A percentile compares a stretch with the other conserved stretches of the same genome.
These are phyloP conservation scores for Chloroceryle aenea DNA, from an alignment of 2,113 vertebrate genomes.

Conservation along the genomic window DNA sequence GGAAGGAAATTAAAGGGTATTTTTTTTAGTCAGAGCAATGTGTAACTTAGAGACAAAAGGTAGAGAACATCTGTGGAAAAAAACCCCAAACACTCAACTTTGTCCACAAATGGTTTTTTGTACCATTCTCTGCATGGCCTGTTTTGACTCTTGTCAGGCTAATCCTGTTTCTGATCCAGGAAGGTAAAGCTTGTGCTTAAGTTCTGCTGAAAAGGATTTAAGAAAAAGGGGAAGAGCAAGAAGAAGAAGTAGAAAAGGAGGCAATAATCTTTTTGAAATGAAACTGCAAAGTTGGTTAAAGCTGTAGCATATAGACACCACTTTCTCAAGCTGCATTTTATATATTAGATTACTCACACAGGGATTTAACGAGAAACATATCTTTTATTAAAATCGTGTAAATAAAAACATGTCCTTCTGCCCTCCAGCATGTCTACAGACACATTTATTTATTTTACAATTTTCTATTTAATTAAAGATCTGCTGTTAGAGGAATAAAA, in stretches of 20 bases:
- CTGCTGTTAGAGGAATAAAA: constrained; percentile 40
- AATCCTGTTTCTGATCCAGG: background rate
- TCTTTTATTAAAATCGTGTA: constrained; percentile 59
- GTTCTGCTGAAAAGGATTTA: background rate
- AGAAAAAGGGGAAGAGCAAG: background rate
- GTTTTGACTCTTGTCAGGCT: background rate
- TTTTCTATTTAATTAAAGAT: constrained; percentile 61
- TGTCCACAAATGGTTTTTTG: accelerated
- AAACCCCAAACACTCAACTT: accelerated
- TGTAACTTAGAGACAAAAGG: background rate
- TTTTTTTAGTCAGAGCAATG: background rate
- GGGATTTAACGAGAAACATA: constrained; percentile 45
- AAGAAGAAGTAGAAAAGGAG: background rate
- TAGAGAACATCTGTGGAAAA: accelerated
- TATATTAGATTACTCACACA: background rate
- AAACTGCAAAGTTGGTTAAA: background rate
- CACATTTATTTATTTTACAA: constrained; percentile 56
- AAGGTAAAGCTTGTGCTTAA: background rate
- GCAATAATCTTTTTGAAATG: background rate
- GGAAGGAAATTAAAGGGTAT: background rate
- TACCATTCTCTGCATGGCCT: background rate
- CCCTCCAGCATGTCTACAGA: constrained; percentile 51
- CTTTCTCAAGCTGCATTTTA: background rate
- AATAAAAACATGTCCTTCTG: constrained; percentile 55
- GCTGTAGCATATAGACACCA: background rate